A percentile compares a stretch with the other conserved stretches of the same genome.
Evolutionary conservation across 64 coral and sea anemone genomes (phyloP).

Genomic region (Actinia equina): DNA sequence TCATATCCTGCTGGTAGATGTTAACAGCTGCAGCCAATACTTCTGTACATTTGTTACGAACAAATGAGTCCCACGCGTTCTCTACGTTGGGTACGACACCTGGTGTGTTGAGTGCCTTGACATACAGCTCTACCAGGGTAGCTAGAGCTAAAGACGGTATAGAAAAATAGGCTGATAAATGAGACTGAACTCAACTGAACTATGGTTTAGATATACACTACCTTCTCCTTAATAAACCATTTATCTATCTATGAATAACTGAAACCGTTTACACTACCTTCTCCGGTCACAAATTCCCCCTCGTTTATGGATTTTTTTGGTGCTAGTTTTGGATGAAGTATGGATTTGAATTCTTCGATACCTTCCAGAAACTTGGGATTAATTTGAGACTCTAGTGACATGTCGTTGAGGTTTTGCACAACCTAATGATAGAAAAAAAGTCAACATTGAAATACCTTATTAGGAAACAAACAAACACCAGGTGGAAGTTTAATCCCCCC

Average conservation of each 20-base stretch:
- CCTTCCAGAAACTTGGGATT: slow-evolving; percentile 57
- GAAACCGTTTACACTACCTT: slow-evolving; percentile 57
- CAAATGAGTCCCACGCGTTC: slow-evolving; percentile 68
- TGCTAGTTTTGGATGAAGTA: slow-evolving; percentile 29
- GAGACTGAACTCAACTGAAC: too few relatives aligned
- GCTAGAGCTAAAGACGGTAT: slow-evolving; percentile 39
- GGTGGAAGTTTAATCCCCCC: too few relatives aligned
- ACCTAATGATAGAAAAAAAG: too few relatives aligned
- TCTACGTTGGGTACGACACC: slow-evolving; percentile 64
- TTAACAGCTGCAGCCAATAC: slow-evolving; percentile 10
- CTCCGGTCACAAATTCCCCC: slow-evolving; percentile 68
- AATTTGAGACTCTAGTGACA: slow-evolving; percentile 38
- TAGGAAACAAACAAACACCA: too few relatives aligned
- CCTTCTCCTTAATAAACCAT: too few relatives aligned
- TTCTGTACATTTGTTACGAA: slow-evolving; percentile 53
- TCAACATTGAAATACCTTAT: too few relatives aligned
- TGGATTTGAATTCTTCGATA: slow-evolving; percentile 55
- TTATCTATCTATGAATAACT: too few relatives aligned
- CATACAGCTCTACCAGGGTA: slow-evolving; percentile 51
- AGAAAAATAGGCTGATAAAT: neutral
- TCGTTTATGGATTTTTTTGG: slow-evolving; percentile 57
- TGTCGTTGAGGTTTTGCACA: too few relatives aligned
- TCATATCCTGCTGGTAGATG: slow-evolving; percentile 39
- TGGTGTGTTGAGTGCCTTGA: slow-evolving; percentile 65
- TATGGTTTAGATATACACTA: too few relatives aligned